Conservation (phyloP, 2,113 vertebrate genomes). For the Nycticorax nycticorax region DNA sequence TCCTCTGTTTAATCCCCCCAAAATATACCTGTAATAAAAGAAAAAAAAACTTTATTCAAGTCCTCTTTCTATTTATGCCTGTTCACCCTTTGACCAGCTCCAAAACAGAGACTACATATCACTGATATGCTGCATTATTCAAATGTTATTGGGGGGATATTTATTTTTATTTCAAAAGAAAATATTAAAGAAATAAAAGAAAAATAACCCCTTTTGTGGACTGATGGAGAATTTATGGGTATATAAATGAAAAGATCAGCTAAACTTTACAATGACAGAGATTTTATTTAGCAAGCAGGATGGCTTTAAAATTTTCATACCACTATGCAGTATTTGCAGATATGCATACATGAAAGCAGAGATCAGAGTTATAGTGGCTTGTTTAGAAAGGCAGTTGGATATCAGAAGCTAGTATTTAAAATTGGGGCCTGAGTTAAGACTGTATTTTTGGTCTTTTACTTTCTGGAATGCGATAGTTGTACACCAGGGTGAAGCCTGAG, state of each 20-base stretch:
- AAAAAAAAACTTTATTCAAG: background rate
- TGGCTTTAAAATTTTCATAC: background rate
- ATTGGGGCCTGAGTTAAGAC: background rate
- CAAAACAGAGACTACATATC: background rate
- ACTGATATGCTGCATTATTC: background rate
- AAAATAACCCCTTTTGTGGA: background rate
- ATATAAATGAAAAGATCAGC: background rate
- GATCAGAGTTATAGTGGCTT: background rate
- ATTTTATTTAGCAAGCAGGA: conserved; percentile 1
- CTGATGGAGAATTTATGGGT: background rate
- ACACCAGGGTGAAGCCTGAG: background rate
- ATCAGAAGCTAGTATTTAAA: background rate
- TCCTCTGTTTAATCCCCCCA: background rate
- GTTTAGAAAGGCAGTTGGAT: background rate
- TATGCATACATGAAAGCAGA: background rate
- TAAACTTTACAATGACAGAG: background rate
- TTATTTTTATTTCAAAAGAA: conserved; percentile 10
- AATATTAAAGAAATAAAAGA: background rate
- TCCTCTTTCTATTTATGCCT: background rate
- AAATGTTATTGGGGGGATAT: background rate
- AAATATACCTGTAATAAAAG: background rate
- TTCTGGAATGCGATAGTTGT: background rate
- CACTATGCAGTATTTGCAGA: background rate
- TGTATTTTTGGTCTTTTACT: background rate
- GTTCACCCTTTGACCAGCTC: background rate